phyloP scores from a whole-genome alignment of 2,888 invertebrate species.

The Drosophila picticornis region DNA sequence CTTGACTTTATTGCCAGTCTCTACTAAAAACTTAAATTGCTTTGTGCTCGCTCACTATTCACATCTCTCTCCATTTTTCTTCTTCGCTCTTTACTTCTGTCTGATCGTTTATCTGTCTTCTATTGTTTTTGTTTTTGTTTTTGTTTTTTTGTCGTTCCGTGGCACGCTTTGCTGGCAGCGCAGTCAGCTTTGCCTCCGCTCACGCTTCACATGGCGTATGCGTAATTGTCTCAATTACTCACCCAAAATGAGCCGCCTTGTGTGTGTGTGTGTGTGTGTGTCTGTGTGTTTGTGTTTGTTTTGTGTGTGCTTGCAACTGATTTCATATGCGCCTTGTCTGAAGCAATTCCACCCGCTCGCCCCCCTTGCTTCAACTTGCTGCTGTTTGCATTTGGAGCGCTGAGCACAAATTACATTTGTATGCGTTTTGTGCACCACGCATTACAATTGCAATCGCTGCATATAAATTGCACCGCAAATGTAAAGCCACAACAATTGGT shows the following conservation, averaged over 20 bases:
- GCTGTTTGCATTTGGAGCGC: slow-evolving; percentile 69
- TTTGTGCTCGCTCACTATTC: neutral
- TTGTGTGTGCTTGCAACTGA: slow-evolving; percentile 52
- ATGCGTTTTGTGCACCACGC: slow-evolving; percentile 78
- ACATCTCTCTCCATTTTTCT: neutral
- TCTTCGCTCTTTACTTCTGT: neutral
- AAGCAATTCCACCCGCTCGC: slow-evolving; percentile 20
- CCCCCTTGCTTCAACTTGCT: slow-evolving; percentile 14
- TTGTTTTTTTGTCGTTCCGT: neutral
- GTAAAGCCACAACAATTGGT: slow-evolving; percentile 76
- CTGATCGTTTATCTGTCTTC: slow-evolving; percentile 34
- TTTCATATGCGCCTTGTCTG: slow-evolving; percentile 72
- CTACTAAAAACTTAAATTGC: neutral
- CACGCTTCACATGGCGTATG: slow-evolving; percentile 62
- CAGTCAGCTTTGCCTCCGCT: slow-evolving; percentile 11
- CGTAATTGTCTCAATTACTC: slow-evolving; percentile 81
- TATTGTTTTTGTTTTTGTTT: slow-evolving; percentile 8
- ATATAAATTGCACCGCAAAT: slow-evolving; percentile 76
- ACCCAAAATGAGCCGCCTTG: slow-evolving; percentile 75
- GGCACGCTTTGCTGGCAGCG: slow-evolving; percentile 43
- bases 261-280: slow-evolving; percentile 33
- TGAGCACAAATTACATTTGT: slow-evolving; percentile 76
- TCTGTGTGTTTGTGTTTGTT: slow-evolving; percentile 18
- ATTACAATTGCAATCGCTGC: slow-evolving; percentile 80
- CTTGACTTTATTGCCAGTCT: slow-evolving; percentile 2